Conservation (phyloP, 2,113 vertebrate species). For the Oncorhynchus masou region DNA sequence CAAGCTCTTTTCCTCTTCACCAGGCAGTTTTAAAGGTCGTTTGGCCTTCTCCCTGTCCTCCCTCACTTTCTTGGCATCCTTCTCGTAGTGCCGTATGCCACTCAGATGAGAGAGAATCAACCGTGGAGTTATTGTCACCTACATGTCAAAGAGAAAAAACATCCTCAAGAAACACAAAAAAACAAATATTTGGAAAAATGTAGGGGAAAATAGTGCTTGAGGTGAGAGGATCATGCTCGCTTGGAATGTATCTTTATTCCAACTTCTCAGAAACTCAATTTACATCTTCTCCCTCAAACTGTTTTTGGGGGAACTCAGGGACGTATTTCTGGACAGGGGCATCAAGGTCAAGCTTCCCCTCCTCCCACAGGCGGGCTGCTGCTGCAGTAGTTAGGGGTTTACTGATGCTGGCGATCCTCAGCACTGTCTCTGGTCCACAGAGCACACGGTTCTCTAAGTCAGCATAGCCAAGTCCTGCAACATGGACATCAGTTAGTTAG, state of each 20-base stretch:
- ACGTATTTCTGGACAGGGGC: constrained; percentile 91
- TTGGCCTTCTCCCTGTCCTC: constrained; percentile 82
- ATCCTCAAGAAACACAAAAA: too few relatives aligned
- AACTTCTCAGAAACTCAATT: constrained; percentile 35
- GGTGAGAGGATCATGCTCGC: too few relatives aligned
- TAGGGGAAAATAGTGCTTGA: too few relatives aligned
- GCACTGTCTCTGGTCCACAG: constrained; percentile 84
- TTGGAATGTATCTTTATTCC: not conserved
- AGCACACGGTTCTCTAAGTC: constrained; percentile 91
- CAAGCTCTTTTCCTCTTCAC: constrained; percentile 59
- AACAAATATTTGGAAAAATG: not conserved
- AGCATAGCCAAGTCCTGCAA: constrained; percentile 87
- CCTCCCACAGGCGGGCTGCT: constrained; percentile 86
- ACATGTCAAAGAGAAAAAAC: constrained; percentile 21
- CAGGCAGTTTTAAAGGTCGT: constrained; percentile 66
- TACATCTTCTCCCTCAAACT: constrained; percentile 90
- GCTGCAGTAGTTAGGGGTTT: constrained; percentile 92
- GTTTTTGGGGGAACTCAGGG: constrained; percentile 92
- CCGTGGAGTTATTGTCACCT: constrained; percentile 90
- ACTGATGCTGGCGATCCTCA: constrained; percentile 97
- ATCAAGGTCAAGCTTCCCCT: constrained; percentile 90
- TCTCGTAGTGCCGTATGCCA: constrained; percentile 97
- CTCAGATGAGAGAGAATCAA: constrained; percentile 92
- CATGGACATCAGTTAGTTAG: not conserved
- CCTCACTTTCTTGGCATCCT: constrained; percentile 86